These are phyloP conservation scores for Caenorhabditis brenneri DNA, from an alignment of 1,140 invertebrate genomes.

Conservation along the genomic window DNA sequence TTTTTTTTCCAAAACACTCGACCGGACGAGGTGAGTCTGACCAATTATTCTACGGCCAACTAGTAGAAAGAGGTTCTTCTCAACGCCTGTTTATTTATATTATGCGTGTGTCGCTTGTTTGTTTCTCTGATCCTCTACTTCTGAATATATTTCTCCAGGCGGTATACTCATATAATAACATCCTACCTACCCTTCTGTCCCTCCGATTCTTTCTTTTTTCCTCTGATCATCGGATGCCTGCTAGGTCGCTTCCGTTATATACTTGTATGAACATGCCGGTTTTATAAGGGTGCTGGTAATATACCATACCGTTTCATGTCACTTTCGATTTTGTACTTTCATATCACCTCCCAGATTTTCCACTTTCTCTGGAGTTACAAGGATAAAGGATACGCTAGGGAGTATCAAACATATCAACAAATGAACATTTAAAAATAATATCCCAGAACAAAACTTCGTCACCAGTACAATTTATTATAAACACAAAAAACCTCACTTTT, in stretches of 20 bases:
- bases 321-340: not conserved
- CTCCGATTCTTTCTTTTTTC: not conserved
- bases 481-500: too few species aligned
- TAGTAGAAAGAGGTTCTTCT: not conserved
- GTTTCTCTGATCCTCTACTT: constrained; percentile 19
- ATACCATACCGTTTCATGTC: not conserved
- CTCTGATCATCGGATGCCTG: too few species aligned
- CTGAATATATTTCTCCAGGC: not conserved
- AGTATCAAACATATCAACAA: too few species aligned
- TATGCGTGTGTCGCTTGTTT: not conserved
- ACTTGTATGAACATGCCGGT: constrained; percentile 35
- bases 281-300: not conserved
- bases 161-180: constrained; percentile 9
- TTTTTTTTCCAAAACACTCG: not conserved
- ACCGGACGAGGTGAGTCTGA: not conserved
- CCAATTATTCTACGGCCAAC: constrained; percentile 9
- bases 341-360: not conserved
- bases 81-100: constrained; percentile 25
- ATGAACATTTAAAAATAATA: too few species aligned
- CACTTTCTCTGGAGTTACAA: not conserved
- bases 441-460: too few species aligned
- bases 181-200: not conserved
- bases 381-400: too few species aligned
- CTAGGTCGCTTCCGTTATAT: not conserved
- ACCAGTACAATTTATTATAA: too few species aligned